Evolutionary conservation across 2,113 vertebrate genomes (phyloP), one percentile per base, ranked within the genome.

Genomic region (Corvus moneduloides): DNA sequence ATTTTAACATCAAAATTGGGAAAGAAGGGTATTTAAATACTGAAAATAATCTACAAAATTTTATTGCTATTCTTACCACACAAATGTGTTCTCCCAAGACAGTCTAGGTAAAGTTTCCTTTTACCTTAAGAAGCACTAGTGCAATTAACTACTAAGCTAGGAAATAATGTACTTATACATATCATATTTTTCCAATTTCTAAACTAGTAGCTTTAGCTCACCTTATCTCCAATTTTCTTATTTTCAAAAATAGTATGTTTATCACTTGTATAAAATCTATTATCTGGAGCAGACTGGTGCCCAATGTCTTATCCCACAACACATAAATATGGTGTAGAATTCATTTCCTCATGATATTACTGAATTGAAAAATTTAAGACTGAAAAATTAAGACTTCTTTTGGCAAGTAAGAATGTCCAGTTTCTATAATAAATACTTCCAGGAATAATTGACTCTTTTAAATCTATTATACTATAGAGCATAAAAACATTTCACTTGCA

Each of bases 401-500:
- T 72, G 79, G 46, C 68, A 89, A 84, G 55, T 91, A 91, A 84
- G 74, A 84, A 76, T 71, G 76, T 89, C 46, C 46, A 80, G 46
- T 55, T 80, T 49, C n/a, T 84, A 79, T 59, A 90, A 85, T 85
- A 87, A 82, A 94, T 94, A 73, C 35, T 83, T 94, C 83, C 46
- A 88, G n/a, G 88, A 87, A 79, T 30, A 84, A 79, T 11, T 58
- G 26, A 84, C 61, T 87, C 33, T 89, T 52, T 89, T 17, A 88
- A 91, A 84, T 80, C 44, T 80, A 39, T 84, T 80, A 91, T 48
- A 52, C 67, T 84, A 41, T 52, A 87, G 56, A 84, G 67, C 49
- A 91, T 91, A 37, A 92, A 82, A 94, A 82, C n/a, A 78, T 77
- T 78, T 94, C 43, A 78, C 49, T 83, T 94, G 32, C 66, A 94